Percentiles rank a stretch among this genome's conserved stretches.
Conservation (phyloP, 2,113 vertebrate genomes). For the Phalacrocorax brasilianus region DNA sequence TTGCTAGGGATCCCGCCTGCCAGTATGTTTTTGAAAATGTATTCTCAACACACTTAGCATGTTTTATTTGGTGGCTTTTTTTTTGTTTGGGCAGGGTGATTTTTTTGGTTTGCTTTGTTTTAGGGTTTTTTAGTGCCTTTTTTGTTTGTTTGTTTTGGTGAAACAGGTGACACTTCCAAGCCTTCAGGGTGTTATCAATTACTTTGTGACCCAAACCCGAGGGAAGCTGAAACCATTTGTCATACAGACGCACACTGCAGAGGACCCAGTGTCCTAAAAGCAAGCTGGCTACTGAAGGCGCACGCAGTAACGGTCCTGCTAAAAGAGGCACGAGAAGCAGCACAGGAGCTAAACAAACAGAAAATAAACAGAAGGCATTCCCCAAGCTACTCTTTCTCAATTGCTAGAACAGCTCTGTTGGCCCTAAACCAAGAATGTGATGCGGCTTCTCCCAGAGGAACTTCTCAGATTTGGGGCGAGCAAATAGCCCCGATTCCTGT, state of each 20-base stretch:
- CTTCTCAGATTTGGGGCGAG: background rate
- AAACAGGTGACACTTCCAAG: conserved; percentile 61
- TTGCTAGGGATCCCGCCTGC: background rate
- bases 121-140: too few relatives aligned
- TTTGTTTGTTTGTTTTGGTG: background rate
- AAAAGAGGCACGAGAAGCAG: background rate
- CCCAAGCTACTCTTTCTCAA: background rate
- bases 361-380: background rate
- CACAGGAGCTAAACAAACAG: background rate
- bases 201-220: conserved; percentile 68
- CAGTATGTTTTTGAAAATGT: background rate
- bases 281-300: background rate
- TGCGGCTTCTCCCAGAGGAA: background rate
- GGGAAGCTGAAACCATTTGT: conserved; percentile 65
- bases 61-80: background rate
- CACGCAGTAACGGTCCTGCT: background rate
- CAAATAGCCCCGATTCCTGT: background rate
- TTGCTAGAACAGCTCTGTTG: background rate
- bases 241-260: background rate
- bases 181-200: conserved; percentile 70
- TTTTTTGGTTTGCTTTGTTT: too few relatives aligned
- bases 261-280: background rate
- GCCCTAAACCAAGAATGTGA: background rate
- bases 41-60: background rate
- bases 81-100: background rate